Evolutionary conservation across 2,888 invertebrate species (phyloP).

Genomic region (Actias luna): DNA sequence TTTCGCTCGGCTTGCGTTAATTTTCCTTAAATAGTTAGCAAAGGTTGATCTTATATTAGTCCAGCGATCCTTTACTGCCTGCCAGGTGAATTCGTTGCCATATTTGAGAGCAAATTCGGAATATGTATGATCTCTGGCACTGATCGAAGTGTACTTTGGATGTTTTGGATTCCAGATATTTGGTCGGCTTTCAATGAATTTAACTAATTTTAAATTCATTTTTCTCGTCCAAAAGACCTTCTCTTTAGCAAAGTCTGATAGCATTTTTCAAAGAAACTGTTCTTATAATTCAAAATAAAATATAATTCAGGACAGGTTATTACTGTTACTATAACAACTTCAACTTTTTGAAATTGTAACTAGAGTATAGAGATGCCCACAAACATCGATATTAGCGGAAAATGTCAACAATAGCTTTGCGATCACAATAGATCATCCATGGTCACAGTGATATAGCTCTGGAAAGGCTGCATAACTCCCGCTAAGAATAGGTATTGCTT

Average conservation of each 20-base stretch:
- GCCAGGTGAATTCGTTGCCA: conserved; percentile 64
- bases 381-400: no score
- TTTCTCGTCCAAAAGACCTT: conserved; percentile 73
- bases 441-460: no score
- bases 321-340: no score
- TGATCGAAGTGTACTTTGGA: conserved; percentile 65
- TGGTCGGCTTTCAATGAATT: conserved; percentile 63
- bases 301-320: no score
- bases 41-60: conserved; percentile 74
- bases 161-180: conserved; percentile 74
- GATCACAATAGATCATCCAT: no score
- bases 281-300: background rate
- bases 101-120: conserved; percentile 67
- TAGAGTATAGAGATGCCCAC: no score
- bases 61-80: conserved; percentile 74
- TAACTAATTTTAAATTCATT: conserved; percentile 71
- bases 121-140: conserved; percentile 60
- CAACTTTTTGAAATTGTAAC: no score
- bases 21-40: conserved; percentile 67
- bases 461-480: no score
- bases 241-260: conserved; percentile 69
- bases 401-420: no score
- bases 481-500: no score
- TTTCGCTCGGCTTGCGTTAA: conserved; percentile 50
- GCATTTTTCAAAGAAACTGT: conserved; percentile 40